Base-by-base conservation (phyloP, 2,888 invertebrate genomes). In the Noctua janthina region DNA sequence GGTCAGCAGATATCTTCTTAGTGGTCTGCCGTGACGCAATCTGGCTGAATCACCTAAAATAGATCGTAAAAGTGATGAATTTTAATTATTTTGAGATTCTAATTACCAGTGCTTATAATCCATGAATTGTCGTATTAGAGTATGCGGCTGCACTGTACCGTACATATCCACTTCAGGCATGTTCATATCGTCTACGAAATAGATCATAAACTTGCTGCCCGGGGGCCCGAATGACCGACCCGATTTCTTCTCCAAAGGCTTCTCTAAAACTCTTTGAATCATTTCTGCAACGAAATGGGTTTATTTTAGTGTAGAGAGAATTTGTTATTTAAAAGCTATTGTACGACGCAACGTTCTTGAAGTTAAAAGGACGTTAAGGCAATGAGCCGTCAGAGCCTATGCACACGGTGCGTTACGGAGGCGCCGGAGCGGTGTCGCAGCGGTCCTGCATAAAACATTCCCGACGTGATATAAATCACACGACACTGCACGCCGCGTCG, bases 151-250 rank as follows among this genome's bases (percentile, higher is more conserved):
- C 23, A 99, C 99, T 0, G 99, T 99, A 79, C 99, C 99, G 94
- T 99, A 99, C 78, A 97, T 98, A 94, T 99, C 99, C 6, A 99
- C 99, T 96, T 99, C 99, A 0, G 99, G 99, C 99, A 99, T 99
- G 94, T 99, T 99, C 98, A 99, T 98, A 91, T 99, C 99, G 92
- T 99, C 99, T 79, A 99, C 98, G 94, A 99, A 99, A 95, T 99
- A 99, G 76, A 99, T 98, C 97, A 99, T 98, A 39, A 97, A 98
- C 94, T 99, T 99, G 92, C 98, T 98, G n/a, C 99, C 99, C 0
- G 99, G 99, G 0, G 99, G 99, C 0, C 99, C 99, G 92, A 98
- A 99, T 94, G 99, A 99, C 79, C 99, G 97, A 0, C 99, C 99
- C 0, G 99, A 99, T 93, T 99, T 99, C 96, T 99, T 99, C 93